A percentile compares a stretch with the other conserved stretches of the same genome.
These are phyloP conservation scores for Charanyca ferruginea DNA, from an alignment of 2,888 invertebrate species.

Conservation along the genomic window DNA sequence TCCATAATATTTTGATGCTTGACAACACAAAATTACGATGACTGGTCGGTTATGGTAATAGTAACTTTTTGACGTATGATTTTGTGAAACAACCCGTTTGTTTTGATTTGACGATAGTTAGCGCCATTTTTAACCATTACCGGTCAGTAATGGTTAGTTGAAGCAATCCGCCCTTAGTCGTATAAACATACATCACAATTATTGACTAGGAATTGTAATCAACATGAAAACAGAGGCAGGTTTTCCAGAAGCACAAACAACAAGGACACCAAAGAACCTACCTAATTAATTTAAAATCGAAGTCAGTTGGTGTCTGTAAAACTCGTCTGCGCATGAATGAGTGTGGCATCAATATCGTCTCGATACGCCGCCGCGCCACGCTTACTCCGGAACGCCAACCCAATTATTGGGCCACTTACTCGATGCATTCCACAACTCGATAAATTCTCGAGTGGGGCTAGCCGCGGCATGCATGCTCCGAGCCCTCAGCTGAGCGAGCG, in stretches of 20 bases:
- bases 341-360: conserved; percentile 60
- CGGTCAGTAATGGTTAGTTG: no score
- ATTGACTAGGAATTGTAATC: no score
- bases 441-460: conserved; percentile 71
- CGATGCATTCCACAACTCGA: conserved; percentile 75
- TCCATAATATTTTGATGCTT: no score
- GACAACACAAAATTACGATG: no score
- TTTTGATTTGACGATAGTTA: no score
- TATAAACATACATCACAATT: no score
- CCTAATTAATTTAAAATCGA: conserved; percentile 31
- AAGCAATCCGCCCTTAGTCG: no score
- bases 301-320: conserved; percentile 28
- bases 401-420: conserved; percentile 79
- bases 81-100: no score
- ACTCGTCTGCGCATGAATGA: conserved; percentile 40
- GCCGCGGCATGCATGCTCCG: conserved; percentile 51
- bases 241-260: background rate
- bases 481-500: conserved; percentile 46
- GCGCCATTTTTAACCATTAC: no score
- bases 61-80: no score
- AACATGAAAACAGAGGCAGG: background rate
- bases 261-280: background rate
- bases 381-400: conserved; percentile 66
- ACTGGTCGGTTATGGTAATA: no score
- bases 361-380: conserved; percentile 32